Evolutionary conservation across 2,113 vertebrate species (phyloP).

Genomic region (Caloenas nicobarica): DNA sequence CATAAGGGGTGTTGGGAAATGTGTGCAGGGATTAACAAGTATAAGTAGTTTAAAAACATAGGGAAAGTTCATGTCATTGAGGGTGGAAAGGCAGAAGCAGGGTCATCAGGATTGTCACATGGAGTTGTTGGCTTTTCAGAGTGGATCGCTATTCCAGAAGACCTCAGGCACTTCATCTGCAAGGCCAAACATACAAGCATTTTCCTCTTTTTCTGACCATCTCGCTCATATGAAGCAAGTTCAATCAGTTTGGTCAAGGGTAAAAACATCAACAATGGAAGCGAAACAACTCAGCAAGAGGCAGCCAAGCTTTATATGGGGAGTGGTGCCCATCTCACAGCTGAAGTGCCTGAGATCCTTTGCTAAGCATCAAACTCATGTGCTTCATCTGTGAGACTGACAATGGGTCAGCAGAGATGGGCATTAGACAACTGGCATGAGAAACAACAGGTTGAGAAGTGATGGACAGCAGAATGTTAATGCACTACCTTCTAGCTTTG

Average conservation of each 20-base stretch:
- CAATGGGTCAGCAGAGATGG: background rate
- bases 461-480: background rate
- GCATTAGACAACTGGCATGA: background rate
- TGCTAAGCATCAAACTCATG: background rate
- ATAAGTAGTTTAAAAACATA: background rate
- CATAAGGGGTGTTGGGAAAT: background rate
- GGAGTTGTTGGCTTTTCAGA: background rate
- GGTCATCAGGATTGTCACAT: background rate
- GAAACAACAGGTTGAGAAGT: background rate
- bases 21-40: background rate
- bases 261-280: background rate
- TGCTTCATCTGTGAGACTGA: background rate
- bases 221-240: background rate
- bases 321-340: background rate
- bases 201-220: background rate
- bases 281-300: background rate
- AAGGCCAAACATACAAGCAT: background rate
- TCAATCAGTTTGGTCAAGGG: background rate
- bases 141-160: background rate
- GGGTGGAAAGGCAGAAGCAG: background rate
- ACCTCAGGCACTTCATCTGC: background rate
- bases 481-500: background rate
- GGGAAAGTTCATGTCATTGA: accelerated
- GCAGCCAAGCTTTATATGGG: background rate
- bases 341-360: background rate